Evolutionary conservation across 2,888 invertebrate genomes (phyloP).

Genomic region (Ferdinandea cuprea): DNA sequence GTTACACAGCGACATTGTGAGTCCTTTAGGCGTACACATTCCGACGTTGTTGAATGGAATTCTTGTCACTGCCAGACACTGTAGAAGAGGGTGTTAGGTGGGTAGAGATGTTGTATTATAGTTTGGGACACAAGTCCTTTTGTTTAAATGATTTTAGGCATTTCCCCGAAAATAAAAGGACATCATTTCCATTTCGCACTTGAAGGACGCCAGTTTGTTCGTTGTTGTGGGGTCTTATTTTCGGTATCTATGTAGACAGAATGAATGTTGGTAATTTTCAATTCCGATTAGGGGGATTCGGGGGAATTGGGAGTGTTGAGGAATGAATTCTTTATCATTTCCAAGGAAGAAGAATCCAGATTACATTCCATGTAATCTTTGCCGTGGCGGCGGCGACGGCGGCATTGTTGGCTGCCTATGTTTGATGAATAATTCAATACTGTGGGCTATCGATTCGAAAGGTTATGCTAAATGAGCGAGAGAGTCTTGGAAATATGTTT

Average conservation of each 20-base stretch:
- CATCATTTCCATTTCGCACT: constrained; percentile 66
- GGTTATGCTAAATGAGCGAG: constrained; percentile 4
- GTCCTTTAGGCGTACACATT: constrained; percentile 65
- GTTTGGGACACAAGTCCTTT: constrained; percentile 60
- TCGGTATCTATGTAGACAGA: constrained; percentile 39
- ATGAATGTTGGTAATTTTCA: constrained; percentile 59
- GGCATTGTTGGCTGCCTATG: constrained; percentile 50
- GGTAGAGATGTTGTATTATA: too few relatives aligned
- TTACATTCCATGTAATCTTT: constrained; percentile 64
- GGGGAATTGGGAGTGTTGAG: constrained; percentile 12
- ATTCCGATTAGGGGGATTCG: constrained; percentile 48
- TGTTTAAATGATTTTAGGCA: constrained; percentile 72
- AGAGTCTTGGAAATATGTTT: constrained; percentile 9
- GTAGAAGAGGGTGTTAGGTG: background rate
- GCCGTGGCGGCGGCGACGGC: constrained; percentile 43
- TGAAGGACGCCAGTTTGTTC: constrained; percentile 1
- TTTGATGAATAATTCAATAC: constrained; percentile 64
- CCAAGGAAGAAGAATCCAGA: constrained; percentile 45
- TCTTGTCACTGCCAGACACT: constrained; percentile 63
- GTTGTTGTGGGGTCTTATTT: constrained; percentile 10
- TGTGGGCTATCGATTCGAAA: constrained; percentile 30
- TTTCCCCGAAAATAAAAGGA: constrained; percentile 68
- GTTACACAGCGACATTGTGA: constrained; percentile 45
- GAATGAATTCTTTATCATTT: constrained; percentile 63
- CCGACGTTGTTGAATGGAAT: constrained; percentile 61